These are phyloP conservation scores for Phymastichus coffea DNA, from an alignment of 1,140 invertebrate species.

Conservation along the genomic window DNA sequence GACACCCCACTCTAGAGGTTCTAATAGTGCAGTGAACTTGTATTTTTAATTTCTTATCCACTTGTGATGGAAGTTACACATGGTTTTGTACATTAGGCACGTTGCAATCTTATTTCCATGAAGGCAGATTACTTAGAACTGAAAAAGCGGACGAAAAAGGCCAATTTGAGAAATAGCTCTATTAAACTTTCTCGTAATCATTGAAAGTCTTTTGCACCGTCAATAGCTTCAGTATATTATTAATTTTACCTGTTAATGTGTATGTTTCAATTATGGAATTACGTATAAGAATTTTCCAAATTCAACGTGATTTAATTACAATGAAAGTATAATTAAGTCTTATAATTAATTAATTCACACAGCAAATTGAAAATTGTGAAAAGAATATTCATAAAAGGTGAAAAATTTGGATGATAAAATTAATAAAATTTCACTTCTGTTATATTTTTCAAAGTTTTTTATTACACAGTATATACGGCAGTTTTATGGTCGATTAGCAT, in stretches of 20 bases:
- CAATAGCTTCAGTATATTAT: background rate
- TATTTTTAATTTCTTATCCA: slow-evolving; percentile 12
- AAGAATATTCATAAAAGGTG: too few relatives aligned
- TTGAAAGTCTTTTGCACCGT: background rate
- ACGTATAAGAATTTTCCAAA: too few relatives aligned
- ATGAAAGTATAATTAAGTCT: too few relatives aligned
- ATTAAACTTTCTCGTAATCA: background rate
- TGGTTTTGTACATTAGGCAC: background rate
- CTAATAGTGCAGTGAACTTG: slow-evolving; percentile 1
- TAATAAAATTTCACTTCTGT: too few relatives aligned
- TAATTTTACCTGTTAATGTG: too few relatives aligned
- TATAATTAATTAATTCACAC: too few relatives aligned
- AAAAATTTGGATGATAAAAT: too few relatives aligned
- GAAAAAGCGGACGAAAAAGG: background rate
- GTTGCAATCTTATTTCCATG: background rate
- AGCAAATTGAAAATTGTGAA: too few relatives aligned
- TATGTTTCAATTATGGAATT: too few relatives aligned
- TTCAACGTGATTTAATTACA: too few relatives aligned
- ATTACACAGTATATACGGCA: too few relatives aligned
- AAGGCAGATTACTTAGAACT: background rate
- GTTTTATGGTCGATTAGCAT: background rate
- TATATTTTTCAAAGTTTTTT: too few relatives aligned
- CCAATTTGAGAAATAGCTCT: background rate
- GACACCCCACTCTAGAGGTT: background rate
- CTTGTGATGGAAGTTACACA: slow-evolving; percentile 13